Evolutionary conservation across 2,113 vertebrate genomes (phyloP), one percentile per base, ranked within the genome.

Genomic region (Percopsis transmontana): DNA sequence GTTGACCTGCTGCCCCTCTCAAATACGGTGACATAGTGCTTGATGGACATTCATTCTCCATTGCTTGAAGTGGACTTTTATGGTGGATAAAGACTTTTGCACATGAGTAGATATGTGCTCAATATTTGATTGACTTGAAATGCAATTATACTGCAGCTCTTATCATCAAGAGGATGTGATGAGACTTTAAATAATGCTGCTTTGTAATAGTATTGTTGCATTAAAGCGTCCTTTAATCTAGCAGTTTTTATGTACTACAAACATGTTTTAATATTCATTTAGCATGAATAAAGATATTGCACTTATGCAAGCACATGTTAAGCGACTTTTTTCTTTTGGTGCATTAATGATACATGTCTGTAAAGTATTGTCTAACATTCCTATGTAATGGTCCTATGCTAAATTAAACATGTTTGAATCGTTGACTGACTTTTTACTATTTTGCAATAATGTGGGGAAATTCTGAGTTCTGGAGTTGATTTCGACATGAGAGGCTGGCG

Each of bases 401-500:
- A 10, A 84, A 84, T 77, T 72, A 82, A 76, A 62, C 14, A 38
- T 65, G 24, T 65, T 59, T 39, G 67, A 84, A 70, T 38, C 39
- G 12, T 20, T 63, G 19, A 50, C 20, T 58, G 70, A 67, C 5
- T 42, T 41, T 63, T 51, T 48, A 19, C 0, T n/a, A 4, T 47
- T 60, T 21, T 57, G 14, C 0, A 33, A 7, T 33, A 7, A 5
- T 33, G 27, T 33, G 27, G 27, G 27, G 27, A 33, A 33, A 33
- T 33, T 33, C 0, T 7, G 1, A 33, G 5, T 33, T 33, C 27
- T n/a, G n/a, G n/a, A n/a, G n/a, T n/a, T n/a, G n/a, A 33, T 33
- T 33, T n/a, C n/a, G n/a, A n/a, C 27, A 33, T 33, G 27, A 7
- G 27, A 33, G 27, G 27, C 5, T 33, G 27, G 27, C 8, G 1